Conservation (phyloP, 1,140 invertebrate species). For the Drosophila azteca region DNA sequence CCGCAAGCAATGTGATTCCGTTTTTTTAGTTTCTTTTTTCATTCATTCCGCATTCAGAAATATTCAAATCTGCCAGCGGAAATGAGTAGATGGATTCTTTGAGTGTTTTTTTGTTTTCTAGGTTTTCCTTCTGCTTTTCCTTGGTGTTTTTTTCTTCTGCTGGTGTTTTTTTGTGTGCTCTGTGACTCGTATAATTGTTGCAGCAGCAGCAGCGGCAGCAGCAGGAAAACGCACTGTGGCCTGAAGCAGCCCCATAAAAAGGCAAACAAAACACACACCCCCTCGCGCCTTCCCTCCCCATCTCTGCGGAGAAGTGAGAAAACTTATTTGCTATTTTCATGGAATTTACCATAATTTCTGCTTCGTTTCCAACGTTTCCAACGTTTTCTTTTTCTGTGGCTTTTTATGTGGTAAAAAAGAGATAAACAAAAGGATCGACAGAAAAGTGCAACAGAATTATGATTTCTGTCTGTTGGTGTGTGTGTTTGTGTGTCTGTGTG, state of each 20-base stretch:
- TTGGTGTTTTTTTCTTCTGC: slow-evolving; percentile 11
- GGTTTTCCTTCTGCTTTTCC: slow-evolving; percentile 30
- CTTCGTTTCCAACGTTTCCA: slow-evolving; percentile 53
- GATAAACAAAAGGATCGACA: slow-evolving; percentile 58
- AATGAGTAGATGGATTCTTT: slow-evolving; percentile 68
- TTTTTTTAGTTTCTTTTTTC: slow-evolving; percentile 1
- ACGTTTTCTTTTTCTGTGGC: slow-evolving; percentile 1
- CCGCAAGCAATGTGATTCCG: slow-evolving; percentile 36
- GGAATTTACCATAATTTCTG: slow-evolving; percentile 78
- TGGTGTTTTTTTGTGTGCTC: slow-evolving; percentile 45
- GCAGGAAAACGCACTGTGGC: slow-evolving; percentile 60
- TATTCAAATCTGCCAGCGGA: slow-evolving; percentile 63
- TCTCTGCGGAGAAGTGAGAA: slow-evolving; percentile 36
- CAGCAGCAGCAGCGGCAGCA: slow-evolving; percentile 26
- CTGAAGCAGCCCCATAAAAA: slow-evolving; percentile 67
- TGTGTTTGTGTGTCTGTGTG: slow-evolving; percentile 6
- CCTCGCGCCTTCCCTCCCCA: not conserved
- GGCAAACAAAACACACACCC: slow-evolving; percentile 64
- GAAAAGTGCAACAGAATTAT: slow-evolving; percentile 54
- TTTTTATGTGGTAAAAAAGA: slow-evolving; percentile 60
- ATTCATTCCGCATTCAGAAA: slow-evolving; percentile 16
- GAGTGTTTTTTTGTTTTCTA: slow-evolving; percentile 55
- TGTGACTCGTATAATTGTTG: slow-evolving; percentile 74
- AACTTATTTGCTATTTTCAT: slow-evolving; percentile 80
- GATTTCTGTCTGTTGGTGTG: slow-evolving; percentile 20